Conservation (phyloP, 2,113 vertebrate genomes). For the Lucifuga dentata region DNA sequence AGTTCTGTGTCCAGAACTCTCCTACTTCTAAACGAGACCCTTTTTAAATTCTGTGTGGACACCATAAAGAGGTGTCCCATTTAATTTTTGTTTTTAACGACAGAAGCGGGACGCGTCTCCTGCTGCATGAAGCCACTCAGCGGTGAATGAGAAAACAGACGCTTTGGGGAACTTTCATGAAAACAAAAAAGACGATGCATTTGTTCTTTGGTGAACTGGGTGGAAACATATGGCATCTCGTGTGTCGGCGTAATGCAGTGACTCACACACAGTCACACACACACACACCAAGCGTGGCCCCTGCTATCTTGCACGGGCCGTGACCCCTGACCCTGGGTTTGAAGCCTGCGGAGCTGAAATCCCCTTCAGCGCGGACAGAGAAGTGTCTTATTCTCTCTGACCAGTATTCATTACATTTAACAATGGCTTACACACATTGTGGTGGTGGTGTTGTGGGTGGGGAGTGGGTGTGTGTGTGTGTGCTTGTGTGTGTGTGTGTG, state of each 20-base stretch:
- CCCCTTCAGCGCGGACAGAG: slow-evolving; percentile 38
- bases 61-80: slow-evolving; percentile 60
- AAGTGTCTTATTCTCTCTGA: slow-evolving; percentile 38
- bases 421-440: slow-evolving; percentile 46
- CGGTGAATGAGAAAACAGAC: slow-evolving; percentile 59
- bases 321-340: slow-evolving; percentile 62
- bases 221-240: slow-evolving; percentile 71
- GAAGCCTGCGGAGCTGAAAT: slow-evolving; percentile 53
- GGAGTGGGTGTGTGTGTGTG: not conserved
- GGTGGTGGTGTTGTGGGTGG: not conserved
- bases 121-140: not conserved
- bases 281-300: slow-evolving; percentile 42
- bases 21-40: slow-evolving; percentile 22
- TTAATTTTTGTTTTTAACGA: slow-evolving; percentile 34
- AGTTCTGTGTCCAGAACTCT: no score
- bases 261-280: slow-evolving; percentile 56
- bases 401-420: slow-evolving; percentile 42
- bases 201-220: slow-evolving; percentile 57
- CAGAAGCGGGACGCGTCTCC: slow-evolving; percentile 29
- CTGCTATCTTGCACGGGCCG: slow-evolving; percentile 50
- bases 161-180: slow-evolving; percentile 35
- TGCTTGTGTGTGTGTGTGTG: no score
- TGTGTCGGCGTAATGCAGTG: slow-evolving; percentile 60
- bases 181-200: slow-evolving; percentile 54
- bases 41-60: slow-evolving; percentile 30